A percentile compares a stretch with the other conserved stretches of the same genome.
These are phyloP conservation scores for Theretra japonica DNA, from an alignment of 2,888 invertebrate species.

Conservation along the genomic window DNA sequence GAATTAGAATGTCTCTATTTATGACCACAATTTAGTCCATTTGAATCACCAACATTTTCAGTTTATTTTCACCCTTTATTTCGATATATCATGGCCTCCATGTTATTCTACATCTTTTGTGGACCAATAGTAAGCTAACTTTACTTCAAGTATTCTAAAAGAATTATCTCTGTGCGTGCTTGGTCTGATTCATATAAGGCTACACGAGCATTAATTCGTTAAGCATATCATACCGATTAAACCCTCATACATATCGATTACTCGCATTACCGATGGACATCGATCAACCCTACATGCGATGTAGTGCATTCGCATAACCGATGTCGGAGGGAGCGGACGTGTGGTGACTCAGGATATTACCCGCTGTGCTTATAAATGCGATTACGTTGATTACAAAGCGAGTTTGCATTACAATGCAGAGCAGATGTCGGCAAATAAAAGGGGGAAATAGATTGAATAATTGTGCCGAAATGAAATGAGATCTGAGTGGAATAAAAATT, in stretches of 20 bases:
- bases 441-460: neutral
- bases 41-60: too few relatives aligned
- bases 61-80: too few relatives aligned
- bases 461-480: constrained; percentile 8
- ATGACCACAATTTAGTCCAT: too few relatives aligned
- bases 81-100: too few relatives aligned
- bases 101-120: too few relatives aligned
- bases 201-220: neutral
- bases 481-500: neutral
- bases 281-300: neutral
- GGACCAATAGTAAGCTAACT: too few relatives aligned
- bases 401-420: constrained; percentile 11
- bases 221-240: neutral
- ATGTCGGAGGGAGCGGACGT: constrained; percentile 58
- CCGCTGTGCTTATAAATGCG: constrained; percentile 31
- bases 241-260: neutral
- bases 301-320: constrained; percentile 55
- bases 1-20: too few relatives aligned
- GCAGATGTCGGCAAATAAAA: constrained; percentile 11
- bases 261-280: neutral
- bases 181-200: neutral
- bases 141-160: too few relatives aligned
- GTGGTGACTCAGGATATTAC: constrained; percentile 52
- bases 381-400: constrained; percentile 30
- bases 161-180: too few relatives aligned